These are phyloP conservation scores for Scomber colias DNA, from an alignment of 2,113 vertebrate species.

Conservation along the genomic window DNA sequence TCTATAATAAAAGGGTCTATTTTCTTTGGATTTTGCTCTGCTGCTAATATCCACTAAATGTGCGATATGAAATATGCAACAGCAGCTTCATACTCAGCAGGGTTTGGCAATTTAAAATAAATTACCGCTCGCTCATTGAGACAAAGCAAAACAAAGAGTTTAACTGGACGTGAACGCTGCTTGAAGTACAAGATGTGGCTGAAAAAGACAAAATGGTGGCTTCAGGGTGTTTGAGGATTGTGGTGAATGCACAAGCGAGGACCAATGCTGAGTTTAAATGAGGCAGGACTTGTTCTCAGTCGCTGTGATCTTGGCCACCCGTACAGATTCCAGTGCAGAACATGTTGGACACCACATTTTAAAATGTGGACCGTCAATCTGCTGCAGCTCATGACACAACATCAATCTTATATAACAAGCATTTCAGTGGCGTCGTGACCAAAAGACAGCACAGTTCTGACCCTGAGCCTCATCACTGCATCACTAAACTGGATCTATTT, in stretches of 20 bases:
- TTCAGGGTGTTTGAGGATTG: constrained; percentile 11
- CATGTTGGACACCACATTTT: constrained; percentile 27
- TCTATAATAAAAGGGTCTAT: constrained; percentile 88
- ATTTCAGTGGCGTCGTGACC: constrained; percentile 10
- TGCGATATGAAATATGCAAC: constrained; percentile 88
- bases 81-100: constrained; percentile 84
- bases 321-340: constrained; percentile 28
- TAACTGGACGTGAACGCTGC: not conserved
- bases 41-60: constrained; percentile 88
- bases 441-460: constrained; percentile 2
- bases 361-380: constrained; percentile 30
- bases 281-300: constrained; percentile 33
- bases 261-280: constrained; percentile 32
- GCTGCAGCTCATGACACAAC: constrained; percentile 26
- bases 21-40: constrained; percentile 89
- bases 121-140: constrained; percentile 75
- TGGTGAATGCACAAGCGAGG: constrained; percentile 7
- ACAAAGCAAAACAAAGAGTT: constrained; percentile 49
- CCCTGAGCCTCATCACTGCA: constrained; percentile 15
- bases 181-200: constrained; percentile 9
- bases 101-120: constrained; percentile 84
- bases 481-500: constrained; percentile 20
- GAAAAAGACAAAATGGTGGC: constrained; percentile 48
- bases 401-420: constrained; percentile 48
- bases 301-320: constrained; percentile 10